These are phyloP conservation scores for Fistularia tabacaria DNA, from an alignment of 2,797 vertebrate genomes.

Conservation along the genomic window DNA sequence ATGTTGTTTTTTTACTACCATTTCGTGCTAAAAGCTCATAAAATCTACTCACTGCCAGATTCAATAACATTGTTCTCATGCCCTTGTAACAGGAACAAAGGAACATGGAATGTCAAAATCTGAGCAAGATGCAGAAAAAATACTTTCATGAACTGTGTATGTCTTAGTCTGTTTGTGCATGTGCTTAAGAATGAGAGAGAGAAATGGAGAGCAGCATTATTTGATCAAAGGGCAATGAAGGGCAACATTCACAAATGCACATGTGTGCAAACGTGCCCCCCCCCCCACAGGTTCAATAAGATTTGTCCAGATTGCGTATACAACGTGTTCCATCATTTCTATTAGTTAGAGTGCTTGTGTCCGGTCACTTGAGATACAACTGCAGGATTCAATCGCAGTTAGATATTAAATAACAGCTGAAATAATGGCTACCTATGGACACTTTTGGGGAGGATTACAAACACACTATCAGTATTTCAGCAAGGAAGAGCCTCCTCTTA, in stretches of 20 bases:
- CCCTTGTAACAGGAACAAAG: conserved; percentile 42
- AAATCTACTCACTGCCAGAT: no score
- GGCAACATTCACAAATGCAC: no score
- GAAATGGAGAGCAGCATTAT: conserved; percentile 35
- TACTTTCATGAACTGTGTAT: conserved; percentile 13
- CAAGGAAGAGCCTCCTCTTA: conserved; percentile 29
- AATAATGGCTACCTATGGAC: conserved; percentile 31
- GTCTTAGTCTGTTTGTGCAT: conserved; percentile 17
- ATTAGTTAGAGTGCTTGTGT: no score
- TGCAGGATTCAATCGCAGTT: conserved; percentile 1
- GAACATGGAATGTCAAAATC: conserved; percentile 45
- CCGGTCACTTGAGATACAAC: conserved; percentile 29
- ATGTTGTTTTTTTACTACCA: no score
- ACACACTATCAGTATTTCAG: conserved; percentile 25
- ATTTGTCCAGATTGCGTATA: conserved; percentile 7
- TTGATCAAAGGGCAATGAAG: no score
- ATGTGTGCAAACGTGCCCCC: no score
- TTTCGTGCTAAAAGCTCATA: no score
- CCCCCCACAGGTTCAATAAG: conserved; percentile 16
- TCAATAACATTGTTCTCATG: no score
- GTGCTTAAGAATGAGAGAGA: conserved; percentile 19
- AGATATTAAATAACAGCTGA: not conserved
- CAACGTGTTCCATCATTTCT: conserved; percentile 6
- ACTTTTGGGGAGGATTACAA: conserved; percentile 52
- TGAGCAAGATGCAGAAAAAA: conserved; percentile 30